phyloP scores from a whole-genome alignment of 2,113 vertebrate genomes.

The Phrynosoma platyrhinos region DNA sequence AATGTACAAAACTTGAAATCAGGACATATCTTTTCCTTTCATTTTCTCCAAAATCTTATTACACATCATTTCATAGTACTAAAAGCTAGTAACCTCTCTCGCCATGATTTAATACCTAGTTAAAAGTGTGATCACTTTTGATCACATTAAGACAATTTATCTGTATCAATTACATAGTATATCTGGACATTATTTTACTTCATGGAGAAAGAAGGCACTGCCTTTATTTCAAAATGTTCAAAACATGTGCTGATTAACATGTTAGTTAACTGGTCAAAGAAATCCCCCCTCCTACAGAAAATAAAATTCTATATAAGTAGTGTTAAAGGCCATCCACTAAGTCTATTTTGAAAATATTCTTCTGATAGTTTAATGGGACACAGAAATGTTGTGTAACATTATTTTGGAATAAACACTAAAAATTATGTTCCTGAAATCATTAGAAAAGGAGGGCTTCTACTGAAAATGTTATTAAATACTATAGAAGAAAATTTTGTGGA shows the following conservation, averaged over 20 bases:
- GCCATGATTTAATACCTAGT: constrained; percentile 41
- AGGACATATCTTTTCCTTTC: constrained; percentile 63
- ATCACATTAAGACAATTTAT: constrained; percentile 51
- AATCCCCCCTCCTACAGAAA: not conserved
- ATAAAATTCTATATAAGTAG: constrained; percentile 45
- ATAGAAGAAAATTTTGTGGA: constrained; percentile 54
- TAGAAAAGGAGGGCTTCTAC: constrained; percentile 51
- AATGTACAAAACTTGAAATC: constrained; percentile 71
- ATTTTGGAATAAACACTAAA: constrained; percentile 64
- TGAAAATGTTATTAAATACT: constrained; percentile 58
- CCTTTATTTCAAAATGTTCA: constrained; percentile 63
- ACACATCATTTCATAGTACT: constrained; percentile 56
- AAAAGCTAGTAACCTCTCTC: constrained; percentile 15
- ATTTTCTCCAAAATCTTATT: constrained; percentile 63
- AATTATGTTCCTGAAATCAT: constrained; percentile 58
- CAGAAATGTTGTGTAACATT: constrained; percentile 67
- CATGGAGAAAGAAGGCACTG: constrained; percentile 62
- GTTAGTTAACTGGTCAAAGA: constrained; percentile 23
- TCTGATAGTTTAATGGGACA: not conserved
- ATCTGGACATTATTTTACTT: constrained; percentile 38
- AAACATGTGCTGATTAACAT: constrained; percentile 21
- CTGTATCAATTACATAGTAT: constrained; percentile 40
- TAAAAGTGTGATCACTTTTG: constrained; percentile 42
- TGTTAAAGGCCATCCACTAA: constrained; percentile 30
- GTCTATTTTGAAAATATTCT: constrained; percentile 4